phyloP scores from a whole-genome alignment of 1,140 invertebrate species.

The Spodoptera frugiperda region DNA sequence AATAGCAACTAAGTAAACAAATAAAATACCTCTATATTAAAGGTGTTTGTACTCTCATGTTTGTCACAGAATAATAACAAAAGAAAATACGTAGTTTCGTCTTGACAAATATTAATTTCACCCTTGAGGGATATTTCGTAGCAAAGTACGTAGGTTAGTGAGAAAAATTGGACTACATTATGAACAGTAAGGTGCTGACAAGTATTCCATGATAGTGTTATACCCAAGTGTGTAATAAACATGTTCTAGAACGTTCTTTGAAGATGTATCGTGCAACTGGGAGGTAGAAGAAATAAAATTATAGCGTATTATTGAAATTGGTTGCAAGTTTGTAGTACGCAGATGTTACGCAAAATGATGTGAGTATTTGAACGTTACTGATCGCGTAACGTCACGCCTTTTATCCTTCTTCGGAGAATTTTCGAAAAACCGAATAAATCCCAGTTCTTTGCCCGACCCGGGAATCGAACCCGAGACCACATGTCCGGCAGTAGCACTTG shows the following conservation, averaged over 20 bases:
- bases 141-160: constrained; percentile 17
- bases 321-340: too few relatives aligned
- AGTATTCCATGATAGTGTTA: constrained; percentile 35
- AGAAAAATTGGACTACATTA: constrained; percentile 37
- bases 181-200: constrained; percentile 28
- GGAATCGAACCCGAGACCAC: too few relatives aligned
- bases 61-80: constrained; percentile 10
- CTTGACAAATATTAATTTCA: constrained; percentile 36
- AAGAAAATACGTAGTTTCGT: constrained; percentile 8
- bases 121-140: background rate
- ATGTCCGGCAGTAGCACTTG: too few relatives aligned
- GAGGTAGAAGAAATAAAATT: background rate
- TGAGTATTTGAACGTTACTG: too few relatives aligned
- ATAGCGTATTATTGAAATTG: too few relatives aligned
- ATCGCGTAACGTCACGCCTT: too few relatives aligned
- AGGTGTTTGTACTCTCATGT: constrained; percentile 19
- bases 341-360: too few relatives aligned
- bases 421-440: too few relatives aligned
- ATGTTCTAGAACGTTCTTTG: constrained; percentile 27
- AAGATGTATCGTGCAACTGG: constrained; percentile 1
- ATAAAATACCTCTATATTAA: background rate
- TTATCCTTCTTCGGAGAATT: too few relatives aligned
- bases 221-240: constrained; percentile 28
- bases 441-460: too few relatives aligned
- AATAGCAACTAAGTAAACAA: too few relatives aligned